phyloP scores from a whole-genome alignment of 2,113 vertebrate species.

The Larimichthys polyactis region DNA sequence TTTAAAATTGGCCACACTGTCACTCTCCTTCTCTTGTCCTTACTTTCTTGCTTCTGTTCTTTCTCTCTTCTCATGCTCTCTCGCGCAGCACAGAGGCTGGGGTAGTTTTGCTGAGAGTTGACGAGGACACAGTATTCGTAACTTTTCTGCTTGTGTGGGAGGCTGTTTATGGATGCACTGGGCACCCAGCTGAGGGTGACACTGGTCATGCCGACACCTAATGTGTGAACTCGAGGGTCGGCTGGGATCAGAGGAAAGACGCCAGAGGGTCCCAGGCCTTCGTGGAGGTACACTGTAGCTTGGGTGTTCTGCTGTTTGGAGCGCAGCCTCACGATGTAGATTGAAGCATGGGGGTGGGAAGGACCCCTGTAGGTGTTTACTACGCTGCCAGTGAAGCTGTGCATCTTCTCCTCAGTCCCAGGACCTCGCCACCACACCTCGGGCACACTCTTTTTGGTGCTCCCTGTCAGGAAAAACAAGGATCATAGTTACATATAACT shows the following conservation, averaged over 20 bases:
- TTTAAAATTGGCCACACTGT: slow-evolving; percentile 77
- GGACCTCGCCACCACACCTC: slow-evolving; percentile 85
- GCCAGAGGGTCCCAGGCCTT: slow-evolving; percentile 78
- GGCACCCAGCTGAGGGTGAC: slow-evolving; percentile 90
- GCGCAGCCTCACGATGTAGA: slow-evolving; percentile 88
- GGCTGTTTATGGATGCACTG: slow-evolving; percentile 82
- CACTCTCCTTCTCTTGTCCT: slow-evolving; percentile 63
- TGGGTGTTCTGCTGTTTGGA: slow-evolving; percentile 86
- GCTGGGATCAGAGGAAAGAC: slow-evolving; percentile 87
- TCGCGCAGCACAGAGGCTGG: slow-evolving; percentile 87
- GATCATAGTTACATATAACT: neutral
- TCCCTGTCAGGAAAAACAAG: slow-evolving; percentile 73
- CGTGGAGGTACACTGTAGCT: slow-evolving; percentile 85
- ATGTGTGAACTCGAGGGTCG: slow-evolving; percentile 86
- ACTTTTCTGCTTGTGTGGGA: slow-evolving; percentile 64
- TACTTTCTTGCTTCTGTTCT: slow-evolving; percentile 58
- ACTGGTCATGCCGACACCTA: slow-evolving; percentile 87
- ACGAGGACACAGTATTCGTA: slow-evolving; percentile 90
- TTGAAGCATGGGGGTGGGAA: slow-evolving; percentile 76
- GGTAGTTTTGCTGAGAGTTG: slow-evolving; percentile 88
- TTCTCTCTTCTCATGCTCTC: slow-evolving; percentile 63
- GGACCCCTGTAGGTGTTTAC: slow-evolving; percentile 86
- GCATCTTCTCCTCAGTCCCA: slow-evolving; percentile 81
- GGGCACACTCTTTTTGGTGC: slow-evolving; percentile 81
- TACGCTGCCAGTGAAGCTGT: slow-evolving; percentile 86